phyloP scores from a whole-genome alignment of 2,113 vertebrate genomes.

The Pungitius pungitius region DNA sequence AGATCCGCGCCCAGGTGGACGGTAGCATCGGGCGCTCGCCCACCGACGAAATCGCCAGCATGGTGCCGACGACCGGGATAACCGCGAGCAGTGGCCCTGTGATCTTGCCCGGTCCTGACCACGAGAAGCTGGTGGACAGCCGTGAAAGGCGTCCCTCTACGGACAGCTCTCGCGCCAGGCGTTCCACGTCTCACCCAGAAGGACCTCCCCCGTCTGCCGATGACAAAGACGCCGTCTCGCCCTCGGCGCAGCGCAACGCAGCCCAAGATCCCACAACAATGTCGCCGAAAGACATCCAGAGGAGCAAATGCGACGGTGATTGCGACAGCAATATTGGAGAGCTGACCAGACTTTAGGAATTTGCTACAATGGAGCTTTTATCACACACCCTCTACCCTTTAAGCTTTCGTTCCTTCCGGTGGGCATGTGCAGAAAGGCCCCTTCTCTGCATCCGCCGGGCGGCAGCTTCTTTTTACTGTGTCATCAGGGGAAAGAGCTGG shows the following conservation, averaged over 20 bases:
- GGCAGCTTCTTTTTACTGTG: slow-evolving; percentile 32
- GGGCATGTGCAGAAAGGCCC: slow-evolving; percentile 39
- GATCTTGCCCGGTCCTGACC: slow-evolving; percentile 70
- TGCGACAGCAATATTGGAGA: slow-evolving; percentile 73
- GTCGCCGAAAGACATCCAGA: slow-evolving; percentile 41
- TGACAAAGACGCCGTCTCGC: slow-evolving; percentile 40
- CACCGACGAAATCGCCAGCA: slow-evolving; percentile 91
- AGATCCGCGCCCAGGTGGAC: slow-evolving; percentile 97
- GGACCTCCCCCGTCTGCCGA: slow-evolving; percentile 41
- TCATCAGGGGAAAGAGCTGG: slow-evolving; percentile 59
- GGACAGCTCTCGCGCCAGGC: slow-evolving; percentile 44
- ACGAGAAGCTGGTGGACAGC: slow-evolving; percentile 42
- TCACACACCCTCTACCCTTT: slow-evolving; percentile 69
- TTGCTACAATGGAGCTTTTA: slow-evolving; percentile 67
- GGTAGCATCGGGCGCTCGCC: slow-evolving; percentile 98
- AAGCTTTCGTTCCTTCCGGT: slow-evolving; percentile 57
- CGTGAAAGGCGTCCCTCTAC: slow-evolving; percentile 42
- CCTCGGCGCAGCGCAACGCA: slow-evolving; percentile 27
- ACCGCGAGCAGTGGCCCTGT: slow-evolving; percentile 34
- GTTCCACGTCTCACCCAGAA: slow-evolving; percentile 64
- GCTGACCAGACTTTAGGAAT: slow-evolving; percentile 86
- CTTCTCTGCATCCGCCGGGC: slow-evolving; percentile 12
- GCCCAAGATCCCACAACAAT: slow-evolving; percentile 23
- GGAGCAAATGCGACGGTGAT: slow-evolving; percentile 40
- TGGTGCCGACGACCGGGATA: slow-evolving; percentile 81